A percentile compares a stretch with the other conserved stretches of the same genome.
These are phyloP conservation scores for Illadopsis cleaveri DNA, from an alignment of 2,113 vertebrate species.

Conservation along the genomic window DNA sequence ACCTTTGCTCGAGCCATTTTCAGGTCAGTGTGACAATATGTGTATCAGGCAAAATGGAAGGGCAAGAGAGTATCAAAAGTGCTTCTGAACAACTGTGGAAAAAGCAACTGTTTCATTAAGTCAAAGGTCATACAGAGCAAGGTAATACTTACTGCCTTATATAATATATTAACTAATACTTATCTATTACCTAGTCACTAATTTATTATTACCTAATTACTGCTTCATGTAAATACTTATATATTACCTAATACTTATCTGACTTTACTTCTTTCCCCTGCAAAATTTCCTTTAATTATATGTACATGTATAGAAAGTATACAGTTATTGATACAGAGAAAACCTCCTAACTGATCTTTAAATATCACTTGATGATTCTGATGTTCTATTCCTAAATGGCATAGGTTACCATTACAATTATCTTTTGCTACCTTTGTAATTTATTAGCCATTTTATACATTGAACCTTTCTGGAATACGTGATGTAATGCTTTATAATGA, in stretches of 20 bases:
- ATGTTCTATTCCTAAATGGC: background rate
- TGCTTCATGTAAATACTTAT: background rate
- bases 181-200: background rate
- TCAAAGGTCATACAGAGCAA: background rate
- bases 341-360: background rate
- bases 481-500: background rate
- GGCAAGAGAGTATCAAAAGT: background rate
- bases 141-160: background rate
- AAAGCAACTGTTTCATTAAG: background rate
- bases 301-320: background rate
- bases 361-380: background rate
- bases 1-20: background rate
- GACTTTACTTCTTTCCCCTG: background rate
- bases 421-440: background rate
- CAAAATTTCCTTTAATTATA: background rate
- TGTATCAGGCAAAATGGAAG: background rate
- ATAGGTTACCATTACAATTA: background rate
- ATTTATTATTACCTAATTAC: background rate
- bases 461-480: background rate
- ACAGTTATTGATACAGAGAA: background rate
- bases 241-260: background rate
- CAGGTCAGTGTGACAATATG: rapidly evolving
- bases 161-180: background rate
- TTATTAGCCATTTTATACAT: background rate
- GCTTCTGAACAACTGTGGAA: background rate